These are phyloP conservation scores for Drosophila pseudotakahashii DNA, from an alignment of 2,888 invertebrate genomes.

Conservation along the genomic window DNA sequence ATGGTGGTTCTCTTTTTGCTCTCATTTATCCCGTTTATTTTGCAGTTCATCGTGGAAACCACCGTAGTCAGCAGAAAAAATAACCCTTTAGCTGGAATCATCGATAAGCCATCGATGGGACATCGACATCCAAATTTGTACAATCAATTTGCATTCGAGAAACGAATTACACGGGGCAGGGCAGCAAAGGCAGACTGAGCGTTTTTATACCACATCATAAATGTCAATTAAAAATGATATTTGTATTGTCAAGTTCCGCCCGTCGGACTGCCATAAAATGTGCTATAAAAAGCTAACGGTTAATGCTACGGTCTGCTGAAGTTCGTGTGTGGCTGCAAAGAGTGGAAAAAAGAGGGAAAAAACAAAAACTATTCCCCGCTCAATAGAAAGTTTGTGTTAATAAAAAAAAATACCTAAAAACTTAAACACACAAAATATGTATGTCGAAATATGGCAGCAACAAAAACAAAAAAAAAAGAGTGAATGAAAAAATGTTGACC, in stretches of 20 bases:
- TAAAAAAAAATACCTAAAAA: slow-evolving; percentile 70
- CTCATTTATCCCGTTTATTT: slow-evolving; percentile 61
- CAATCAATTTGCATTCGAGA: slow-evolving; percentile 25
- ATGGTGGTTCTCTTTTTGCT: slow-evolving; percentile 11
- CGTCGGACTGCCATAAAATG: slow-evolving; percentile 62
- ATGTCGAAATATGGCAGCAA: slow-evolving; percentile 73
- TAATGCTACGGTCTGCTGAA: slow-evolving; percentile 74
- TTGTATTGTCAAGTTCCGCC: slow-evolving; percentile 59
- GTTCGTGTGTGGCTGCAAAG: slow-evolving; percentile 69
- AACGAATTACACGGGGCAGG: slow-evolving; percentile 19
- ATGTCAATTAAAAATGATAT: slow-evolving; percentile 74
- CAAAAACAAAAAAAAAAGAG: slow-evolving; percentile 53
- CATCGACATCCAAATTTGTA: not conserved
- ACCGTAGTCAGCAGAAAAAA: slow-evolving; percentile 55
- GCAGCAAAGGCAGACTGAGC: slow-evolving; percentile 3
- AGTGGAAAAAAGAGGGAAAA: slow-evolving; percentile 21
- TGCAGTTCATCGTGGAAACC: slow-evolving; percentile 30
- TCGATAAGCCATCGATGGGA: slow-evolving; percentile 33
- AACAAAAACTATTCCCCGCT: slow-evolving; percentile 55
- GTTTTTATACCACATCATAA: slow-evolving; percentile 65
- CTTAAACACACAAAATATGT: slow-evolving; percentile 74
- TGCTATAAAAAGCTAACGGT: slow-evolving; percentile 74
- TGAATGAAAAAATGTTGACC: slow-evolving; percentile 84
- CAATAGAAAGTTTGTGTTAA: slow-evolving; percentile 78
- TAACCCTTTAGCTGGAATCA: slow-evolving; percentile 1